Percentiles rank a stretch among this genome's conserved stretches.
These are phyloP conservation scores for Podarcis raffonei DNA, from an alignment of 2,113 vertebrate species.

Conservation along the genomic window DNA sequence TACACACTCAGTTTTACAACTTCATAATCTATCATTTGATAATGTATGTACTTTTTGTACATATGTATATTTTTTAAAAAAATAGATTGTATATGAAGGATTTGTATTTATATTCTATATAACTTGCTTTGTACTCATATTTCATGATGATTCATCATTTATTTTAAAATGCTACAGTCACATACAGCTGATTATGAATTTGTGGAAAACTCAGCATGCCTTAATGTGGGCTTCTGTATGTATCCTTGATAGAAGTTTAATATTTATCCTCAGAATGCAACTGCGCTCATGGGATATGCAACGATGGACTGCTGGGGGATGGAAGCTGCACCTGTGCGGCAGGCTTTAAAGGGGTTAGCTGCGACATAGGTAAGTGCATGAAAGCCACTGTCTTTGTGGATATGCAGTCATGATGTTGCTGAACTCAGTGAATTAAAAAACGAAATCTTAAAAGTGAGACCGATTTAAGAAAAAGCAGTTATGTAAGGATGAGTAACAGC, in stretches of 20 bases:
- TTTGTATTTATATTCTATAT: no score
- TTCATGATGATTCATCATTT: no score
- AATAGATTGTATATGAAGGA: no score
- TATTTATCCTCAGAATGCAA: conserved; percentile 80
- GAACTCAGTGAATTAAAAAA: neutral
- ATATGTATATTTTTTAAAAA: no score
- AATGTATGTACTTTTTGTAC: no score
- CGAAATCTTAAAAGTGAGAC: neutral
- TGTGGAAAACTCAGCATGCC: neutral
- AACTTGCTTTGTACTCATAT: no score
- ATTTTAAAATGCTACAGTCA: no score
- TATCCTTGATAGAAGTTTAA: neutral
- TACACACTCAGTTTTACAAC: no score
- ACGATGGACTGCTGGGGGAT: conserved; percentile 84
- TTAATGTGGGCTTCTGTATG: neutral
- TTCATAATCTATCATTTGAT: no score
- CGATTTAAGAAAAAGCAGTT: neutral
- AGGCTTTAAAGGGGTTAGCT: conserved; percentile 88
- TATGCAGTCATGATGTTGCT: neutral
- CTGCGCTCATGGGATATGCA: conserved; percentile 87
- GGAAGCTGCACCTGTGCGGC: conserved; percentile 88
- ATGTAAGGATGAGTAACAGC: neutral
- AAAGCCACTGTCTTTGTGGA: neutral
- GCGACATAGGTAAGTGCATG: conserved; percentile 80
- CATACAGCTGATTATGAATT: neutral